Evolutionary conservation across 2,113 vertebrate species (phyloP).

Genomic region (Sorex araneus): DNA sequence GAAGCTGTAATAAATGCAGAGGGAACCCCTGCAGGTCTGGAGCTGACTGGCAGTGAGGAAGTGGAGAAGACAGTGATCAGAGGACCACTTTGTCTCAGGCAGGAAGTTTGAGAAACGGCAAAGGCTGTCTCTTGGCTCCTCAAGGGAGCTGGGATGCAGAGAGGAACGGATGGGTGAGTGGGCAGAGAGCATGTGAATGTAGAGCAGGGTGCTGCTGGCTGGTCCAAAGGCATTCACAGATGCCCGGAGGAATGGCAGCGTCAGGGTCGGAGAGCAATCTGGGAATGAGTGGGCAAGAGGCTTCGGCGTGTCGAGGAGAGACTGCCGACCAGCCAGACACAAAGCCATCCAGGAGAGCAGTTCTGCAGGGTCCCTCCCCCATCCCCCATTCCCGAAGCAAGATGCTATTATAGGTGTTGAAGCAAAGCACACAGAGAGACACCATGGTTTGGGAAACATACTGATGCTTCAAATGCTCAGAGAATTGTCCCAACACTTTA

Average conservation of each 20-base stretch:
- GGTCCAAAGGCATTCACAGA: background rate
- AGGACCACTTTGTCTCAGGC: background rate
- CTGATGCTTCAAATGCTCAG: background rate
- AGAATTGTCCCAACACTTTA: constrained; percentile 7
- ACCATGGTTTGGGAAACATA: constrained; percentile 9
- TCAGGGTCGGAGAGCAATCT: too few species aligned
- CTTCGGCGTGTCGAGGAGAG: background rate
- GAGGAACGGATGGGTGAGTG: background rate
- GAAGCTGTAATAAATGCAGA: background rate
- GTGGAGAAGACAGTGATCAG: background rate
- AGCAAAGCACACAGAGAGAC: background rate
- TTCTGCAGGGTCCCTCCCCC: background rate
- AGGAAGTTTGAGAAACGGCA: background rate
- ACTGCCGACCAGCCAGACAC: background rate
- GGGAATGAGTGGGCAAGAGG: background rate
- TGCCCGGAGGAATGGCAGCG: background rate
- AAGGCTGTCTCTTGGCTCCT: background rate
- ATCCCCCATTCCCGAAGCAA: background rate
- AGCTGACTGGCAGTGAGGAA: too few species aligned
- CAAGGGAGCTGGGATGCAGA: background rate
- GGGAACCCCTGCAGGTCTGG: too few species aligned
- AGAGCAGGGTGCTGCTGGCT: background rate
- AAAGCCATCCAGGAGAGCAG: background rate
- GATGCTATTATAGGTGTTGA: background rate
- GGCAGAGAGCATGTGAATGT: background rate